Conservation (phyloP, 2,888 invertebrate species). For the Plutella xylostella region DNA sequence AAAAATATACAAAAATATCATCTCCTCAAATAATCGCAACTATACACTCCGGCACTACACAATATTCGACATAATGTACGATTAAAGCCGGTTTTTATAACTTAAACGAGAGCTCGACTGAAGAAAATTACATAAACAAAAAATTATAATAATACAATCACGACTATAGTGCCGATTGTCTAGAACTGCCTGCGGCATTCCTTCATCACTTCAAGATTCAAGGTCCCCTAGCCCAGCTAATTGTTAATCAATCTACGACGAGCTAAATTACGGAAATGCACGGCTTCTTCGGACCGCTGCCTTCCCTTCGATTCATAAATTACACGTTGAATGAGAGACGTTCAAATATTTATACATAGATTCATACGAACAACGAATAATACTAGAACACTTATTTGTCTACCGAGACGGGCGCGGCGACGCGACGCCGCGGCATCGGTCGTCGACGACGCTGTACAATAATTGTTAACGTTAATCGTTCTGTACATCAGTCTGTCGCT, state of each 20-base stretch:
- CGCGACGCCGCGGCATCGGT: slow-evolving; percentile 51
- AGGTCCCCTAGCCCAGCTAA: slow-evolving; percentile 71
- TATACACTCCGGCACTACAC: slow-evolving; percentile 65
- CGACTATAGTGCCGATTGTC: slow-evolving; percentile 70
- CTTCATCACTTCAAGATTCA: slow-evolving; percentile 57
- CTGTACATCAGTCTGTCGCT: slow-evolving; percentile 64
- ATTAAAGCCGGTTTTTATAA: slow-evolving; percentile 60
- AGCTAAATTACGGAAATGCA: slow-evolving; percentile 61
- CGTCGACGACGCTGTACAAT: slow-evolving; percentile 56
- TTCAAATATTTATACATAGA: slow-evolving; percentile 70
- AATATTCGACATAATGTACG: slow-evolving; percentile 61
- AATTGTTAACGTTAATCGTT: slow-evolving; percentile 45
- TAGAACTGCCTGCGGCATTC: slow-evolving; percentile 64
- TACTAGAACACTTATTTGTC: slow-evolving; percentile 66
- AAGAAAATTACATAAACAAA: slow-evolving; percentile 49
- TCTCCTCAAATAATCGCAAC: slow-evolving; percentile 64
- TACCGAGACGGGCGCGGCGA: slow-evolving; percentile 39
- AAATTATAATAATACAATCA: slow-evolving; percentile 50
- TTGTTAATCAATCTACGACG: slow-evolving; percentile 65
- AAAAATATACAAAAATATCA: slow-evolving; percentile 70
- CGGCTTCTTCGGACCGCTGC: slow-evolving; percentile 41
- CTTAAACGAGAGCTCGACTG: slow-evolving; percentile 68
- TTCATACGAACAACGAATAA: slow-evolving; percentile 70
- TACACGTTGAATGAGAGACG: slow-evolving; percentile 66
- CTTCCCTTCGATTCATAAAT: slow-evolving; percentile 63